A percentile compares a stretch with the other conserved stretches of the same genome.
phyloP scores from a whole-genome alignment of 2,797 vertebrate species.

The Karalla daura region DNA sequence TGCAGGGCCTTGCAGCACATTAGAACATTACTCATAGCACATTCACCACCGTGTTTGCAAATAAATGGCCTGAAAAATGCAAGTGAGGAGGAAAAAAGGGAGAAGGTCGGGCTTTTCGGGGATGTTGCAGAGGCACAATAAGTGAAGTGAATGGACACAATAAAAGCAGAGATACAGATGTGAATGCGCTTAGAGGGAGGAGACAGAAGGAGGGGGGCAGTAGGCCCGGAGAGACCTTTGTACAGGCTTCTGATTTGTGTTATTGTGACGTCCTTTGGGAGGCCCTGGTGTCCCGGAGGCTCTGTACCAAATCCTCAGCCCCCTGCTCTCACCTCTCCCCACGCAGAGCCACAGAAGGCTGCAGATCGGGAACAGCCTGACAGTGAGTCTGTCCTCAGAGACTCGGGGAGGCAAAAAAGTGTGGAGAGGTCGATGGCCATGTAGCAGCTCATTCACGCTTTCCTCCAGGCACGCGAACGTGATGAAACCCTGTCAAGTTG shows the following conservation, averaged over 20 bases:
- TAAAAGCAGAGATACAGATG: neutral
- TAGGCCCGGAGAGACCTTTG: slow-evolving; percentile 13
- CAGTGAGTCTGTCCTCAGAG: slow-evolving; percentile 36
- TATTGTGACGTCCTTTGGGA: slow-evolving; percentile 17
- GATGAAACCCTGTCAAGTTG: slow-evolving; percentile 16
- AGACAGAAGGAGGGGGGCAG: slow-evolving; percentile 2
- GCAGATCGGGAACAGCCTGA: slow-evolving; percentile 45
- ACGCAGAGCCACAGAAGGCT: slow-evolving; percentile 24
- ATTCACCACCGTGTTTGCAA: slow-evolving; percentile 24
- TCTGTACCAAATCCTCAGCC: slow-evolving; percentile 22
- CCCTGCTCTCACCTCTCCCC: slow-evolving; percentile 29
- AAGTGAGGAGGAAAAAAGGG: slow-evolving; percentile 21
- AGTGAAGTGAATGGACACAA: neutral
- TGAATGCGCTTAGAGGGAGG: neutral
- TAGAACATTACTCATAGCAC: slow-evolving; percentile 22
- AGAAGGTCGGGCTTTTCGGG: neutral
- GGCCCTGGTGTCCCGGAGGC: neutral
- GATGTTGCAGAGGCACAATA: neutral
- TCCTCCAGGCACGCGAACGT: slow-evolving; percentile 9
- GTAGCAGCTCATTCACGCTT: slow-evolving; percentile 31
- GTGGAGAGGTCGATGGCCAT: slow-evolving; percentile 28
- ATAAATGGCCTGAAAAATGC: slow-evolving; percentile 23
- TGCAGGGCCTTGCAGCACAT: slow-evolving; percentile 10
- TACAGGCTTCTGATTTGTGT: slow-evolving; percentile 8
- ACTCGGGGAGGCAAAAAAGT: slow-evolving; percentile 7